These are phyloP conservation scores for Drosophila paulistorum DNA, from an alignment of 1,140 invertebrate species.

Conservation along the genomic window DNA sequence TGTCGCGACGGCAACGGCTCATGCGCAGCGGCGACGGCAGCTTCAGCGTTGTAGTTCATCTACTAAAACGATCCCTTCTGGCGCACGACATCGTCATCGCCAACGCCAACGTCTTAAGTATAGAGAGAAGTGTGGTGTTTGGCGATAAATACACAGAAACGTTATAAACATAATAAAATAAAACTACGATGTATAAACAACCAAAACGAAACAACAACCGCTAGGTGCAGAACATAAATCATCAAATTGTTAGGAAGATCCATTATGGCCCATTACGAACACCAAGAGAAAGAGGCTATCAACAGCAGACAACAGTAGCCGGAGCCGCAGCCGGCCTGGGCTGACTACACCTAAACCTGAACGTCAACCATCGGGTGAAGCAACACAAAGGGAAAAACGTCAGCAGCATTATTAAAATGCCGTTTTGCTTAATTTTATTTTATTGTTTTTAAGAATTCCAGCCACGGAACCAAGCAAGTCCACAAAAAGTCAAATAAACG, in stretches of 20 bases:
- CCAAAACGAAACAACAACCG: constrained; percentile 70
- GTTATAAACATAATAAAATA: constrained; percentile 76
- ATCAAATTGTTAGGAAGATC: constrained; percentile 82
- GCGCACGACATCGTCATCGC: constrained; percentile 32
- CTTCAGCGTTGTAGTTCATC: background rate
- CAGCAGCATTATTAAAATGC: constrained; percentile 79
- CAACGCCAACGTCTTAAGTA: constrained; percentile 39
- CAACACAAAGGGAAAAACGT: constrained; percentile 25
- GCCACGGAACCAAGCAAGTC: constrained; percentile 60
- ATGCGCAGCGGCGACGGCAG: constrained; percentile 50
- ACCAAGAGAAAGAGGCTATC: constrained; percentile 44
- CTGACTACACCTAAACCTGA: constrained; percentile 19
- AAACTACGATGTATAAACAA: constrained; percentile 70
- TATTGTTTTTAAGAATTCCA: constrained; percentile 76
- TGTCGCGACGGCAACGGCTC: constrained; percentile 52
- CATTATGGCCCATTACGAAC: constrained; percentile 81
- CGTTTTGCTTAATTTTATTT: constrained; percentile 82
- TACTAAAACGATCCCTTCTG: constrained; percentile 26
- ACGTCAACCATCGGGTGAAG: constrained; percentile 1
- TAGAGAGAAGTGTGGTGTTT: constrained; percentile 50
- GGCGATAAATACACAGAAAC: constrained; percentile 68
- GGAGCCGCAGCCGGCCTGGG: constrained; percentile 18
- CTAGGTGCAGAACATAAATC: constrained; percentile 79
- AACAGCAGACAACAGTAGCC: constrained; percentile 32
- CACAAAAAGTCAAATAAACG: constrained; percentile 58